Base-by-base conservation (phyloP, 2,888 invertebrate species). In the Linhomoeus sp. region DNA sequence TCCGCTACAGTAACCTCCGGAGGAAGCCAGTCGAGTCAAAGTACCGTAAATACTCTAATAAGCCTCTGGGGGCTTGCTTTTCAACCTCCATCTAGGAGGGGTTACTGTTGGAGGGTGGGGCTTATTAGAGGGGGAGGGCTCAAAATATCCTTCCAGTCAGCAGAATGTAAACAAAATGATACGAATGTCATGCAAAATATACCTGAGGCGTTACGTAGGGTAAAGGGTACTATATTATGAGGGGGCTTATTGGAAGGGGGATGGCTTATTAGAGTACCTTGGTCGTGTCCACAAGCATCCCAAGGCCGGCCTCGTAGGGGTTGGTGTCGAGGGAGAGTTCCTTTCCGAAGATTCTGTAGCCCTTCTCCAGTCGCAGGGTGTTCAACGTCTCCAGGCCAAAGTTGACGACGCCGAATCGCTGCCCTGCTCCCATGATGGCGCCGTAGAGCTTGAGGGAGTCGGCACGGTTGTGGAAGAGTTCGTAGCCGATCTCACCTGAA, bases 251-350 rank as follows among this genome's bases (percentile, higher is more conserved):
- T 35, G 40, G 33, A 15, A 12, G 33, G 33, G 33, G 33, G 33
- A 15, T 33, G n/a, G n/a, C n/a, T n/a, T n/a, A n/a, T n/a, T n/a
- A n/a, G n/a, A n/a, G n/a, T n/a, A n/a, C 62, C 53, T 68, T 68
- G 15, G 63, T 56, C 45, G 61, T 47, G 41, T 61, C 58, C 20
- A 69, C 56, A 49, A 67, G 65, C 35, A 52, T 49, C 41, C 58
- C 62, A 15, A 71, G 55, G n/a, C 69, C 69, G 29, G 68, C 67
- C 54, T 70, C 69, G 44, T 64, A 56, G 17, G 68, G 68, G 52
- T 68, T 67, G 17, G 61, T 63, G 53, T 71, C 70, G 36, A 64
- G 52, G 33, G 65, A 68, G 62, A 71, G 64, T 54, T 67, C 69
- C 12, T 57, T 52, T 29, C 67, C 66, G 67, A 67, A 70, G 46